phyloP scores from a whole-genome alignment of 92 coral and sea anemone genomes.

The Epizoanthus ramosus region DNA sequence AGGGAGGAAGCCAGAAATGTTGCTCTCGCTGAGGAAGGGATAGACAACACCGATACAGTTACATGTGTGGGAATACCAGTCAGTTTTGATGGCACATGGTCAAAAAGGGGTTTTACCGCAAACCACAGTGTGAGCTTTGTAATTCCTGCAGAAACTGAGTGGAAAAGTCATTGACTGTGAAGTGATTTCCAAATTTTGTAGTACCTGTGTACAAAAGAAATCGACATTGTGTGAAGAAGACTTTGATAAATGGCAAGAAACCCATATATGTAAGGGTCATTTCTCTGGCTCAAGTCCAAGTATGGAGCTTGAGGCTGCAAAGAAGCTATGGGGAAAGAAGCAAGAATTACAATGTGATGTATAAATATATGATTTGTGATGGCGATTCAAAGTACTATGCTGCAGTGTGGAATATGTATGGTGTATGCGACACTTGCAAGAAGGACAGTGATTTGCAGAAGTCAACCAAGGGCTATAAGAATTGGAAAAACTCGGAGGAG shows the following conservation, averaged over 20 bases:
- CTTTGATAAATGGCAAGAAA: constrained; percentile 46
- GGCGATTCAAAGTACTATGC: constrained; percentile 40
- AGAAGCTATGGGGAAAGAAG: constrained; percentile 36
- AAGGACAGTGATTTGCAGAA: constrained; percentile 24
- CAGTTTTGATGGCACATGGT: too few relatives aligned
- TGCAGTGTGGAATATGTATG: constrained; percentile 44
- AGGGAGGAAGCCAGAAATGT: constrained; percentile 43
- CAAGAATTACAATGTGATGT: constrained; percentile 16
- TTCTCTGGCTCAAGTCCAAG: constrained; percentile 35
- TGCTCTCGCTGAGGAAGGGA: constrained; percentile 36
- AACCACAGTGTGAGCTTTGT: constrained; percentile 59
- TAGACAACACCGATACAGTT: constrained; percentile 26
- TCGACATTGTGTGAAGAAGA: constrained; percentile 10
- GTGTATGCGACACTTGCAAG: constrained; percentile 48
- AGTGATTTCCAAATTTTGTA: constrained; percentile 47
- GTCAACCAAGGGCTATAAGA: constrained; percentile 13
- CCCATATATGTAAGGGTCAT: constrained; percentile 45
- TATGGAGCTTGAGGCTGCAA: constrained; percentile 29
- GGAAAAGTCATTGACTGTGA: constrained; percentile 53
- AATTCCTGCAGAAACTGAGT: constrained; percentile 50
- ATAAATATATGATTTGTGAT: constrained; percentile 46
- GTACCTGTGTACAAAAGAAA: constrained; percentile 40
- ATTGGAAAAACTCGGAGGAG: constrained; percentile 31
- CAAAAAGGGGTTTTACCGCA: constrained; percentile 58
- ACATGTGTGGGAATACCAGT: constrained; percentile 49